A percentile compares a stretch with the other conserved stretches of the same genome.
Evolutionary conservation across 2,888 invertebrate genomes (phyloP).

Genomic region (Stegana nigrithorax): DNA sequence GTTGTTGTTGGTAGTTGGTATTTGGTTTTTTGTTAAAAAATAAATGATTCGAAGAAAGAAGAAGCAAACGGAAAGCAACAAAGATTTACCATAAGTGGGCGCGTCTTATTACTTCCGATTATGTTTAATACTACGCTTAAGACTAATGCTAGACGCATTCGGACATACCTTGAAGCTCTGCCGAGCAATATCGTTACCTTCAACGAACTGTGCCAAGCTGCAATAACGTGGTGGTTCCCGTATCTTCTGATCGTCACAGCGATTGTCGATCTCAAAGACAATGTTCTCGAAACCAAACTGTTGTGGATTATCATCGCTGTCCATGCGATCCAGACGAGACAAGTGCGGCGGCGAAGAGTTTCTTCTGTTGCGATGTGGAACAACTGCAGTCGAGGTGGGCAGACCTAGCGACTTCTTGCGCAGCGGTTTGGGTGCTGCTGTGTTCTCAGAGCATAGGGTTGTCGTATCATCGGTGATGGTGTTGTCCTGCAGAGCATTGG

Average conservation of each 20-base stretch:
- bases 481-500: conserved; percentile 76
- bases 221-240: conserved; percentile 77
- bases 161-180: conserved; percentile 75
- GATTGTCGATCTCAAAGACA: conserved; percentile 73
- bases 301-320: conserved; percentile 66
- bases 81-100: conserved; percentile 59
- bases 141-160: not conserved
- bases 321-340: conserved; percentile 70
- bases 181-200: conserved; percentile 85
- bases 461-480: conserved; percentile 80
- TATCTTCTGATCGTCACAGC: conserved; percentile 69
- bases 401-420: conserved; percentile 47
- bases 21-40: conserved; percentile 33
- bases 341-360: conserved; percentile 66
- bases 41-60: conserved; percentile 47
- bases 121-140: conserved; percentile 49
- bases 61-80: conserved; percentile 59
- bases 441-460: conserved; percentile 72
- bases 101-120: conserved; percentile 43
- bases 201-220: conserved; percentile 84
- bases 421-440: conserved; percentile 34
- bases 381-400: conserved; percentile 25
- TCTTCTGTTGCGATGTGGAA: conserved; percentile 63
- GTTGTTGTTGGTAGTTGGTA: conserved; percentile 26
- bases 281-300: conserved; percentile 80